A percentile compares a stretch with the other conserved stretches of the same genome.
phyloP scores from a whole-genome alignment of 2,797 vertebrate species.

The Protonibea diacanthus region DNA sequence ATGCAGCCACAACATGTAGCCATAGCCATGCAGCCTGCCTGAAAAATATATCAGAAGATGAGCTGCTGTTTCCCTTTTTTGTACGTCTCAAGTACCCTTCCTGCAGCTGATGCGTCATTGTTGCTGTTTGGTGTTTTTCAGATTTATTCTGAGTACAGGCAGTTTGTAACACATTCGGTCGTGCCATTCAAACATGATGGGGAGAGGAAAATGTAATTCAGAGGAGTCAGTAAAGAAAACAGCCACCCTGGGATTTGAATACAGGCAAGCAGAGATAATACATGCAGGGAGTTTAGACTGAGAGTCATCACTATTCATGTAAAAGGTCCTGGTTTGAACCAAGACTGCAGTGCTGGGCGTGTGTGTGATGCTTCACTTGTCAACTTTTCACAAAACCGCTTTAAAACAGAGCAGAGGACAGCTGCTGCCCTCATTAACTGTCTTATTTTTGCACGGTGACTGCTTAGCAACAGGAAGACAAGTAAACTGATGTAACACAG shows the following conservation, averaged over 20 bases:
- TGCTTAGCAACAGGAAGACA: constrained; percentile 17
- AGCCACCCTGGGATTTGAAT: constrained; percentile 67
- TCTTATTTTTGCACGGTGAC: constrained; percentile 20
- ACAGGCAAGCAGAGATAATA: constrained; percentile 52
- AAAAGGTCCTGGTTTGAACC: constrained; percentile 53
- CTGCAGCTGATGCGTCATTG: constrained; percentile 36
- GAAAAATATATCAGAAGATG: constrained; percentile 27
- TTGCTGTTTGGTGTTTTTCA: constrained; percentile 50
- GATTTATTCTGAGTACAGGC: constrained; percentile 53
- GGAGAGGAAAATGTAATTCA: constrained; percentile 65
- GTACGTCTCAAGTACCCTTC: constrained; percentile 17
- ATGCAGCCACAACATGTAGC: constrained; percentile 18
- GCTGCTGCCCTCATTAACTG: constrained; percentile 25
- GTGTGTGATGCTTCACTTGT: constrained; percentile 44
- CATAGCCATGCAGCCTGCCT: constrained; percentile 24
- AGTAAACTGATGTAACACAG: constrained; percentile 12
- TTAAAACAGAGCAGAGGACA: background rate
- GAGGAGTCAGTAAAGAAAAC: constrained; percentile 50
- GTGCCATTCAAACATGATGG: constrained; percentile 52
- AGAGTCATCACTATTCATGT: constrained; percentile 62
- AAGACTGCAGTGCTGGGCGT: constrained; percentile 27
- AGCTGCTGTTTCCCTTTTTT: constrained; percentile 23
- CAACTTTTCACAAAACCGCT: constrained; percentile 13
- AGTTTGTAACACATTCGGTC: constrained; percentile 51
- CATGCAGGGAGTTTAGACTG: constrained; percentile 47